Conservation (phyloP, 2,797 vertebrate genomes). For the Anguilla pacifica region DNA sequence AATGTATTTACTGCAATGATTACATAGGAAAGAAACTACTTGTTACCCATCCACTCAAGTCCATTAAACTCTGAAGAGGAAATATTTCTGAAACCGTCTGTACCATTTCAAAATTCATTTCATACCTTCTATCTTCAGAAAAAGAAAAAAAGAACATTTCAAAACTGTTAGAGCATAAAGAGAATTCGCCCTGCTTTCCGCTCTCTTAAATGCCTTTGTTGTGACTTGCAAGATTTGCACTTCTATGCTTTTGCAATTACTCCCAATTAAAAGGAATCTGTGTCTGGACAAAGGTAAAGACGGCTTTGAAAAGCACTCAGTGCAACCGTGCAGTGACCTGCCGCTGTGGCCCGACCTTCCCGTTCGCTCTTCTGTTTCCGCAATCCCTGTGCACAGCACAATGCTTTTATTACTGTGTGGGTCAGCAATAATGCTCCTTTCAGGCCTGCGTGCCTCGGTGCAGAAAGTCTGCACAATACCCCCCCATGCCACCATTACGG, state of each 20-base stretch:
- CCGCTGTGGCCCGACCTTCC: constrained; percentile 57
- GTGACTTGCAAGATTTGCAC: constrained; percentile 43
- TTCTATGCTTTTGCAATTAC: constrained; percentile 55
- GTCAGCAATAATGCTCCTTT: constrained; percentile 60
- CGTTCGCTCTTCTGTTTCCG: constrained; percentile 50
- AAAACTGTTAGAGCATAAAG: constrained; percentile 31
- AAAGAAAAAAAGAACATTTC: constrained; percentile 12
- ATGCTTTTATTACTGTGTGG: constrained; percentile 57
- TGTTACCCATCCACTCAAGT: not conserved
- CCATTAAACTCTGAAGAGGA: constrained; percentile 14
- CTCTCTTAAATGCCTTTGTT: constrained; percentile 34
- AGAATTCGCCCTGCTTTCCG: constrained; percentile 18
- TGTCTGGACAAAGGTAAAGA: constrained; percentile 35
- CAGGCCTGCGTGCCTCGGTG: constrained; percentile 44
- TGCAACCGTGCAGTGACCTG: constrained; percentile 63
- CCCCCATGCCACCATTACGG: not conserved
- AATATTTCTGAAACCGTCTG: constrained; percentile 5
- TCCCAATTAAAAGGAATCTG: constrained; percentile 40
- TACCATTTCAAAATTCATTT: not conserved
- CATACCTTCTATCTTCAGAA: not conserved
- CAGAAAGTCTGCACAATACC: constrained; percentile 10
- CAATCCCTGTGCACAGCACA: constrained; percentile 43
- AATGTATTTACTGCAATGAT: not conserved
- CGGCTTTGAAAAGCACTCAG: constrained; percentile 55
- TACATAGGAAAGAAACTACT: not conserved